A percentile compares a stretch with the other conserved stretches of the same genome.
Evolutionary conservation across 2,797 vertebrate genomes (phyloP).

Genomic region (Florisuga fusca): DNA sequence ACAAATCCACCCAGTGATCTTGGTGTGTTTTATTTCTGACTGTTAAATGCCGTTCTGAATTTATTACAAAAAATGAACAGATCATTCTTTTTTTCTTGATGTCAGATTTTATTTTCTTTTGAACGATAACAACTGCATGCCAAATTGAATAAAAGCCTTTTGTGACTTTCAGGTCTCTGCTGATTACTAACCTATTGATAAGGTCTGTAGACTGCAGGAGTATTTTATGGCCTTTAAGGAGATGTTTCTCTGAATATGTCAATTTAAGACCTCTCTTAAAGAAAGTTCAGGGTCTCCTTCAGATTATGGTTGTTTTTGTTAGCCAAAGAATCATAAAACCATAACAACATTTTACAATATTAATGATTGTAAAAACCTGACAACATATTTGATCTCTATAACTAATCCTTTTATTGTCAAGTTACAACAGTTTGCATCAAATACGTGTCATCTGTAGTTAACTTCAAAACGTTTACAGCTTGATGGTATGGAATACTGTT

Average conservation of each 20-base stretch:
- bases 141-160: not conserved
- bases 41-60: not conserved
- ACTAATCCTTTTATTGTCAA: slow-evolving; percentile 71
- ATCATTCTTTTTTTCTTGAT: not conserved
- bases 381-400: slow-evolving; percentile 73
- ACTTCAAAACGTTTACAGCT: slow-evolving; percentile 60
- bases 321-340: slow-evolving; percentile 47
- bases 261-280: slow-evolving; percentile 37
- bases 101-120: not conserved
- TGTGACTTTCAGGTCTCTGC: slow-evolving; percentile 8
- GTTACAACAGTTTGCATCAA: slow-evolving; percentile 62
- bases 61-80: not conserved
- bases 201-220: not conserved
- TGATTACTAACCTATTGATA: not conserved
- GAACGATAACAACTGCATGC: not conserved
- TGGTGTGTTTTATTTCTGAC: not conserved
- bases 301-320: slow-evolving; percentile 60
- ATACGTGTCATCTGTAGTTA: slow-evolving; percentile 65
- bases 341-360: slow-evolving; percentile 64
- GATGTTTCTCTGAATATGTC: not conserved
- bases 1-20: not conserved
- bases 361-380: slow-evolving; percentile 73
- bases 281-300: slow-evolving; percentile 51
- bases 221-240: not conserved
- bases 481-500: slow-evolving; percentile 2